Evolutionary conservation across 2,797 vertebrate species (phyloP).

Genomic region (Chromis chromis): DNA sequence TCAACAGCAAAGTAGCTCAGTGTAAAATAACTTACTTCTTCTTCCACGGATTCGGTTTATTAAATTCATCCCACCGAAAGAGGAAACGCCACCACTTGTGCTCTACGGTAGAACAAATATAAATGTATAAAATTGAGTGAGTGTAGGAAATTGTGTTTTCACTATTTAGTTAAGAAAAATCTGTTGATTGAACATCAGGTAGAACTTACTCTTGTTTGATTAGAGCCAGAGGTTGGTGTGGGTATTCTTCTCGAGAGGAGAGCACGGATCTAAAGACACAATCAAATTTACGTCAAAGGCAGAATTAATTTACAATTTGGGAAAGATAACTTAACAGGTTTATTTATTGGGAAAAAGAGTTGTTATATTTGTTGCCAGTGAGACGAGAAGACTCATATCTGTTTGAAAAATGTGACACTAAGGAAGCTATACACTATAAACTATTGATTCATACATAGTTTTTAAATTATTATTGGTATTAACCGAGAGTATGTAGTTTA

Average conservation of each 20-base stretch:
- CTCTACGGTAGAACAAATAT: constrained; percentile 72
- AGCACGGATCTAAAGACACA: constrained; percentile 85
- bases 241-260: constrained; percentile 80
- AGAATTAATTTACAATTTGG: not conserved
- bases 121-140: not conserved
- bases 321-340: not conserved
- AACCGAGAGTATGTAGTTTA: too few species aligned
- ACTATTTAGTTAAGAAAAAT: too few species aligned
- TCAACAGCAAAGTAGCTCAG: not conserved
- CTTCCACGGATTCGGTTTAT: constrained; percentile 84
- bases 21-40: constrained; percentile 81
- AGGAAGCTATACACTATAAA: too few species aligned
- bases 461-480: too few species aligned
- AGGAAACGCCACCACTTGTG: constrained; percentile 78
- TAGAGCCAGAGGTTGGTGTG: constrained; percentile 77
- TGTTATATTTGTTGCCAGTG: not conserved
- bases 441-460: too few species aligned
- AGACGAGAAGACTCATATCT: not conserved
- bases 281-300: not conserved
- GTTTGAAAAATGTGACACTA: too few species aligned
- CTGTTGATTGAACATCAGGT: not conserved
- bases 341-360: not conserved
- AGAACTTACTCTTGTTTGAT: constrained; percentile 85
- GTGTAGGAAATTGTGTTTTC: not conserved
- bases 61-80: constrained; percentile 75